These are phyloP conservation scores for Electrona antarctica DNA, from an alignment of 2,113 vertebrate species.

Conservation along the genomic window DNA sequence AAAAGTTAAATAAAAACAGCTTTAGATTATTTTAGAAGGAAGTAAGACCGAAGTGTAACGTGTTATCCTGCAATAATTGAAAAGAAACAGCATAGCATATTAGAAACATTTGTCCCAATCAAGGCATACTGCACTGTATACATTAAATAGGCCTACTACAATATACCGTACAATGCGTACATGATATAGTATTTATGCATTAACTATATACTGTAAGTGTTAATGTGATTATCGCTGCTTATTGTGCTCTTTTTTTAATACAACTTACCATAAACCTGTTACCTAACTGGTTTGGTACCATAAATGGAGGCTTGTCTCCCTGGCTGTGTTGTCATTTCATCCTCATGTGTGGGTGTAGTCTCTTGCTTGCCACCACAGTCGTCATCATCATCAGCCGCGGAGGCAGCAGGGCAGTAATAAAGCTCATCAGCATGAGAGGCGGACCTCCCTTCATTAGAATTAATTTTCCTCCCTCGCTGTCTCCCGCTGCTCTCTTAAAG, in stretches of 20 bases:
- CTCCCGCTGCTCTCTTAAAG: constrained; percentile 36
- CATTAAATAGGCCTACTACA: too few species aligned
- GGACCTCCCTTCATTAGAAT: constrained; percentile 51
- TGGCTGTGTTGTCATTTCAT: constrained; percentile 32
- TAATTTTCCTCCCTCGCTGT: constrained; percentile 38
- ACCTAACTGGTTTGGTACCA: constrained; percentile 2
- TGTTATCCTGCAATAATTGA: too few species aligned
- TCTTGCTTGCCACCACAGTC: constrained; percentile 21
- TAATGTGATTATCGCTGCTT: background rate
- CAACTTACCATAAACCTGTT: background rate
- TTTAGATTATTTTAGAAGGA: too few species aligned
- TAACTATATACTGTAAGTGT: too few species aligned
- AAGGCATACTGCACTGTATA: too few species aligned
- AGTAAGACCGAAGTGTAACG: too few species aligned
- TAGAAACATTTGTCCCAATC: too few species aligned
- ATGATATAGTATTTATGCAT: too few species aligned
- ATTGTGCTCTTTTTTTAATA: too few species aligned
- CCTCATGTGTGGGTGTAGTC: constrained; percentile 22
- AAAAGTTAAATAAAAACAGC: too few species aligned
- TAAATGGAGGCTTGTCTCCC: constrained; percentile 19
- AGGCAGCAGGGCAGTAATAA: constrained; percentile 46
- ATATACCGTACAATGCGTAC: too few species aligned
- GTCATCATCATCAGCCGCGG: constrained; percentile 16
- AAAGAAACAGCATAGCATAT: too few species aligned
- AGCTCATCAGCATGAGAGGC: constrained; percentile 51